A percentile compares a stretch with the other conserved stretches of the same genome.
These are phyloP conservation scores for Ailuropoda melanoleuca DNA, from an alignment of 2,113 vertebrate genomes.

Conservation along the genomic window DNA sequence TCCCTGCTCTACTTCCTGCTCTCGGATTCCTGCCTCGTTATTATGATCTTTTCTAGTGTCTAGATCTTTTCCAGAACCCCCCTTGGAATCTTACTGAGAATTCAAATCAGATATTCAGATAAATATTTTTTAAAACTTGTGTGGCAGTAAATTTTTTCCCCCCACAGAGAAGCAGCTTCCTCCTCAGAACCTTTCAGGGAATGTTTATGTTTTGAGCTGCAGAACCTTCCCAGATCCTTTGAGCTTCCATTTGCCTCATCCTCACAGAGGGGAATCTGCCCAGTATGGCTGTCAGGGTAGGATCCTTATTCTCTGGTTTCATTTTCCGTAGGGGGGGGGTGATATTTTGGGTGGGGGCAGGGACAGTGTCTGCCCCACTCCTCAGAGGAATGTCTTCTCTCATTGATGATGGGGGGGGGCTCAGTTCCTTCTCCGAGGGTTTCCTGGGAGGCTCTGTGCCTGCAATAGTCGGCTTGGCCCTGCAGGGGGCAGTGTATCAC, in stretches of 20 bases:
- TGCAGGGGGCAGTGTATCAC: neutral
- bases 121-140: neutral
- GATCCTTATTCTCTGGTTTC: neutral
- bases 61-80: neutral
- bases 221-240: neutral
- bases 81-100: neutral
- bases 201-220: neutral
- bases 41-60: neutral
- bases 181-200: rapidly evolving
- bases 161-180: neutral
- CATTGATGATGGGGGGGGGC: neutral
- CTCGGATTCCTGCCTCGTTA: slow-evolving; percentile 1
- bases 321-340: neutral
- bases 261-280: neutral
- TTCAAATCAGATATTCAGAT: slow-evolving; percentile 14
- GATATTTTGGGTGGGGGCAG: neutral
- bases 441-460: neutral
- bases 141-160: neutral
- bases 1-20: neutral
- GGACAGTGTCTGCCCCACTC: neutral
- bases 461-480: neutral
- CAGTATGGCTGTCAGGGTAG: neutral
- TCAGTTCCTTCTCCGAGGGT: neutral
- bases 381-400: neutral
- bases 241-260: neutral